Percentiles rank a stretch among this genome's conserved stretches.
Conservation (phyloP, 1,140 invertebrate genomes). For the Pinna nobilis region DNA sequence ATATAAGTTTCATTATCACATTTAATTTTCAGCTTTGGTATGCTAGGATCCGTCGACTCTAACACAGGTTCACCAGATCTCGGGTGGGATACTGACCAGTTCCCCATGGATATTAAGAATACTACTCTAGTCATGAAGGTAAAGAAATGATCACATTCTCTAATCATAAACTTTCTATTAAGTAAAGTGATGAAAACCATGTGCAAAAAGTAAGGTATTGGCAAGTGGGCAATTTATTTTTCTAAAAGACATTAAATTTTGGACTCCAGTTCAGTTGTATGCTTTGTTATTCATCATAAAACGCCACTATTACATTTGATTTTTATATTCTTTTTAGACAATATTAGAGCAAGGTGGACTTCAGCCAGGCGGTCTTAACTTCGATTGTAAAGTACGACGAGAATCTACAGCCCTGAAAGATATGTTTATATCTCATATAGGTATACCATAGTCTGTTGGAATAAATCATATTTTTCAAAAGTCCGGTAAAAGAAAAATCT, state of each 20-base stretch:
- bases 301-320: too few relatives aligned
- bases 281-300: too few relatives aligned
- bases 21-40: slow-evolving; percentile 70
- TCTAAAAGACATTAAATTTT: too few relatives aligned
- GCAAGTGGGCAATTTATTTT: too few relatives aligned
- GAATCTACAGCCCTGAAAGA: slow-evolving; percentile 78
- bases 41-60: slow-evolving; percentile 76
- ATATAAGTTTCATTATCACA: not conserved
- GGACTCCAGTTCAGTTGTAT: too few relatives aligned
- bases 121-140: slow-evolving; percentile 80
- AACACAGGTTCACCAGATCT: slow-evolving; percentile 76
- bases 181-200: too few relatives aligned
- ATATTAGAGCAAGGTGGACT: slow-evolving; percentile 76
- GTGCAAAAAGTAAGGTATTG: too few relatives aligned
- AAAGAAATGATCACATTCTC: slow-evolving; percentile 24
- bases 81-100: slow-evolving; percentile 77
- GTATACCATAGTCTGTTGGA: slow-evolving; percentile 44
- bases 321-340: slow-evolving; percentile 49
- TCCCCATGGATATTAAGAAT: slow-evolving; percentile 76
- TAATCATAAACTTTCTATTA: not conserved
- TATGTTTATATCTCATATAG: slow-evolving; percentile 78
- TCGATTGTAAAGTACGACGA: slow-evolving; percentile 77
- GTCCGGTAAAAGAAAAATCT: too few relatives aligned
- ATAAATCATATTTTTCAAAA: too few relatives aligned
- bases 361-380: slow-evolving; percentile 79